A percentile compares a stretch with the other conserved stretches of the same genome.
Conservation (phyloP, 2,888 invertebrate species). For the Myopa testacea region DNA sequence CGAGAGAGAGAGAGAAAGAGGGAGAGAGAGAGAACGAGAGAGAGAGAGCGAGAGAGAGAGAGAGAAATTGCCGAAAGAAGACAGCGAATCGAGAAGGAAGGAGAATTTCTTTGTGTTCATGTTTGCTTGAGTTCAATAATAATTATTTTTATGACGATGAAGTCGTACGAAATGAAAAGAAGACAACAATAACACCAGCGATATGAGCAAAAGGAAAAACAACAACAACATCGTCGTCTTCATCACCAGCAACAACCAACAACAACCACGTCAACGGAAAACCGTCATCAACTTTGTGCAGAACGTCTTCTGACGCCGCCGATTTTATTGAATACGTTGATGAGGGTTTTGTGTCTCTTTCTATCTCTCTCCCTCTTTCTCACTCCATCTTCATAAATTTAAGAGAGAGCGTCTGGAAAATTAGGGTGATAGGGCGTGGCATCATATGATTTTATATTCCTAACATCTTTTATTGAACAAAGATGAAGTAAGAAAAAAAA, state of each 20-base stretch:
- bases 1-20: background rate
- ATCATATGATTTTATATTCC: too few species aligned
- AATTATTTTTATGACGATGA: background rate
- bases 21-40: background rate
- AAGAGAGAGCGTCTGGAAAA: too few species aligned
- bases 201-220: background rate
- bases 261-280: background rate
- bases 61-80: too few species aligned
- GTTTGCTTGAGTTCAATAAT: conserved; percentile 16
- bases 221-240: background rate
- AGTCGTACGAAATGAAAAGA: background rate
- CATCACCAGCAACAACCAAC: background rate
- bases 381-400: too few species aligned
- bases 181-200: background rate
- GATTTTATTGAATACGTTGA: too few species aligned
- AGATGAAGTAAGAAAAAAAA: too few species aligned
- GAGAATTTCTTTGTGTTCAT: background rate
- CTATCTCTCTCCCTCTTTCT: too few species aligned
- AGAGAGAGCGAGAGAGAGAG: background rate
- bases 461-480: too few species aligned
- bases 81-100: too few species aligned
- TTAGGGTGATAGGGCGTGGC: too few species aligned
- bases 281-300: background rate
- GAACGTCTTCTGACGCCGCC: too few species aligned
- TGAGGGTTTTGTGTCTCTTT: too few species aligned